Conservation (phyloP, 2,797 vertebrate species). For the Erpetoichthys calabaricus region DNA sequence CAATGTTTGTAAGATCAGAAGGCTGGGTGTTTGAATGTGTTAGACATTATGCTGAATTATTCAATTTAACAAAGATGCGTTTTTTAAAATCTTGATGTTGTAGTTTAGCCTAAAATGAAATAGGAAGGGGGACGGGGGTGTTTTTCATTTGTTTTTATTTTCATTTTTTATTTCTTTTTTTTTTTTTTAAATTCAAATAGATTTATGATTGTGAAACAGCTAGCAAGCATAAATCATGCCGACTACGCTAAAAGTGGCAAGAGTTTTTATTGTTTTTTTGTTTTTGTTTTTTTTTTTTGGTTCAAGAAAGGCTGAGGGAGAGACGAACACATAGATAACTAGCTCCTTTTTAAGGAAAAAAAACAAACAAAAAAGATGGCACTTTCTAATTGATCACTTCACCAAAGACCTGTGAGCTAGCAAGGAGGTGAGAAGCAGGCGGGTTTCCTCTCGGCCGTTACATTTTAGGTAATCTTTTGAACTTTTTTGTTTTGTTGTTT, state of each 20-base stretch:
- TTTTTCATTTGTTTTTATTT: constrained; percentile 41
- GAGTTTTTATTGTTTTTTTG: constrained; percentile 51
- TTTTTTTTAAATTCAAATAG: constrained; percentile 67
- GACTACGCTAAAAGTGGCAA: constrained; percentile 51
- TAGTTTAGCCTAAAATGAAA: constrained; percentile 61
- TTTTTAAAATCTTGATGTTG: constrained; percentile 56
- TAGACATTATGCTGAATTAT: constrained; percentile 74
- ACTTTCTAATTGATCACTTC: constrained; percentile 83
- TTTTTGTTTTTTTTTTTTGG: constrained; percentile 44
- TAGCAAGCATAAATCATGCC: constrained; percentile 52
- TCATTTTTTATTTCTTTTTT: constrained; percentile 22
- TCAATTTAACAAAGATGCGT: constrained; percentile 55
- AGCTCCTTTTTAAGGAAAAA: constrained; percentile 67
- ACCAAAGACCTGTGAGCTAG: constrained; percentile 90
- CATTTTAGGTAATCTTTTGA: constrained; percentile 56
- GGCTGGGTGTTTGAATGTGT: constrained; percentile 70
- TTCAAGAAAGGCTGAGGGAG: constrained; percentile 51
- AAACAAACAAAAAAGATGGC: constrained; percentile 68
- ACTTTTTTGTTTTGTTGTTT: too few species aligned
- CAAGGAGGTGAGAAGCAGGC: constrained; percentile 41
- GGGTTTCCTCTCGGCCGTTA: constrained; percentile 61
- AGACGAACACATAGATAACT: constrained; percentile 63
- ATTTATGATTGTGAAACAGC: constrained; percentile 63
- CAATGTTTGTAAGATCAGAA: constrained; percentile 74
- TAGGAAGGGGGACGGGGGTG: constrained; percentile 41